These are phyloP conservation scores for Leucophora obtusa DNA, from an alignment of 2,888 invertebrate species.

Conservation along the genomic window DNA sequence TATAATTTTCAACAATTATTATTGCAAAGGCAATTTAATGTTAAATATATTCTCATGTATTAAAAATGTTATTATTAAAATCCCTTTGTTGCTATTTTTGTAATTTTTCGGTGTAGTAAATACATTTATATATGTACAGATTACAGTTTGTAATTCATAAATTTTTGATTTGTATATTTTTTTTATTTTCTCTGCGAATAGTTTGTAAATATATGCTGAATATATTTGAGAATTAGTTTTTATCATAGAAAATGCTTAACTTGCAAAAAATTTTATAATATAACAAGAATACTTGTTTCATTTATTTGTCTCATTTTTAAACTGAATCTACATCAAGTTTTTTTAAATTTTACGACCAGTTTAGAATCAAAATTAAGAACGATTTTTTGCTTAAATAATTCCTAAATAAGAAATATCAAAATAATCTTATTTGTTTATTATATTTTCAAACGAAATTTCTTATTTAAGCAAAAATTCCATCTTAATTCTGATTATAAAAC, in stretches of 20 bases:
- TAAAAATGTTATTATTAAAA: conserved; percentile 19
- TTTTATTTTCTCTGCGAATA: background rate
- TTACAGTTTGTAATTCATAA: background rate
- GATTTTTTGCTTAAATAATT: no score
- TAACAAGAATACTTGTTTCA: no score
- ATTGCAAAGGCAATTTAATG: conserved; percentile 26
- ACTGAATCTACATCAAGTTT: no score
- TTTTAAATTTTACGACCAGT: no score
- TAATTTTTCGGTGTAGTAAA: background rate
- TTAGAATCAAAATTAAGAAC: no score
- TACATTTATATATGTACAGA: background rate
- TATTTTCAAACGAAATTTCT: no score
- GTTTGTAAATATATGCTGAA: background rate
- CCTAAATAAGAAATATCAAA: no score
- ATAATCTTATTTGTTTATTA: no score
- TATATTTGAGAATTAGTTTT: background rate
- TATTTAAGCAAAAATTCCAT: no score
- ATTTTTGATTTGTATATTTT: conserved; percentile 3
- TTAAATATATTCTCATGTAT: conserved; percentile 9
- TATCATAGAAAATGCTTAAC: conserved; percentile 1
- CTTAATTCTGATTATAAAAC: no score
- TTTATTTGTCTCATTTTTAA: no score
- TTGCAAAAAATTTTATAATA: background rate
- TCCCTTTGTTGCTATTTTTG: conserved; percentile 14
- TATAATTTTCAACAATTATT: conserved; percentile 1